phyloP scores from a whole-genome alignment of 2,888 invertebrate genomes.

The Deilephila elpenor region DNA sequence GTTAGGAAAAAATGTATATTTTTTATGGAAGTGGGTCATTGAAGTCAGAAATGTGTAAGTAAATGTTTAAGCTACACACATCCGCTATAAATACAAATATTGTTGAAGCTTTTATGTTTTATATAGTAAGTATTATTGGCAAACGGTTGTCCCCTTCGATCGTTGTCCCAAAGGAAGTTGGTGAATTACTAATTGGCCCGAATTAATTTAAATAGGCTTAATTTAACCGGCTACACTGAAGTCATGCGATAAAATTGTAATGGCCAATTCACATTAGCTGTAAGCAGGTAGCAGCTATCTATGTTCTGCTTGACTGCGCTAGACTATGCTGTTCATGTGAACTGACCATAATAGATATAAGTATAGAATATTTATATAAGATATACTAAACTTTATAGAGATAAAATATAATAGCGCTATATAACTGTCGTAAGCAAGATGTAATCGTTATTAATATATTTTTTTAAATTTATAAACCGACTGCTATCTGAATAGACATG shows the following conservation, averaged over 20 bases:
- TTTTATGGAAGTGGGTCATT: too few species aligned
- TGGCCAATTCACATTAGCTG: not conserved
- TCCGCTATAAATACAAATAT: too few species aligned
- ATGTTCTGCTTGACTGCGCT: not conserved
- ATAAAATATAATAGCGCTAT: constrained; percentile 15
- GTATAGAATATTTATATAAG: not conserved
- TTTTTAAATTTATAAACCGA: not conserved
- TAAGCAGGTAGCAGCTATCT: not conserved
- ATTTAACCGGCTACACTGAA: not conserved
- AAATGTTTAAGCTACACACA: too few species aligned
- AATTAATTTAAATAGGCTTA: not conserved
- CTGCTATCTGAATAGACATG: too few species aligned
- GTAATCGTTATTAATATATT: not conserved
- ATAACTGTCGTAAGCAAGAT: constrained; percentile 7
- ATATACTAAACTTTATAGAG: constrained; percentile 16
- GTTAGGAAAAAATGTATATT: too few species aligned
- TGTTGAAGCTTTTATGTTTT: too few species aligned
- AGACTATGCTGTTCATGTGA: not conserved
- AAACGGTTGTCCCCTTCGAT: too few species aligned
- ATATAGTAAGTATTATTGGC: too few species aligned
- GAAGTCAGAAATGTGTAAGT: too few species aligned
- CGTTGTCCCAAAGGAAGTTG: too few species aligned
- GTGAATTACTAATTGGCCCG: not conserved
- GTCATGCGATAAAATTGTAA: not conserved
- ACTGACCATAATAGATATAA: not conserved